phyloP scores from a whole-genome alignment of 2,113 vertebrate genomes.

The Aspidoscelis tigris region DNA sequence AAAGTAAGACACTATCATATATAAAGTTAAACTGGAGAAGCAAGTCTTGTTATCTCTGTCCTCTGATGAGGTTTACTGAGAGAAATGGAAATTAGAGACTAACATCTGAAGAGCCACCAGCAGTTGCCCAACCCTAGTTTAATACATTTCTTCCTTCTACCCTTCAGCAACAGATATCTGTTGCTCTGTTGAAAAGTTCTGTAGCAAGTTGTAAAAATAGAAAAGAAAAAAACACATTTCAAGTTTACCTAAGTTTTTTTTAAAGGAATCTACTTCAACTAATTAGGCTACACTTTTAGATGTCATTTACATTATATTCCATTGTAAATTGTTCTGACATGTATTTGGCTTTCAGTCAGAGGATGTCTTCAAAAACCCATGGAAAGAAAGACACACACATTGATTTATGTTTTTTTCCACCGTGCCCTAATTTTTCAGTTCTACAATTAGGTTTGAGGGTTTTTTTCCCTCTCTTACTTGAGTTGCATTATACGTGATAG shows the following conservation, averaged over 20 bases:
- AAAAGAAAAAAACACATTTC: neutral
- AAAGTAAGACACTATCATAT: neutral
- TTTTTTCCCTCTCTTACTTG: neutral
- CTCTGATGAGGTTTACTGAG: neutral
- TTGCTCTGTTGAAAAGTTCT: neutral
- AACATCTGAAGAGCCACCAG: neutral
- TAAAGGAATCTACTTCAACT: neutral
- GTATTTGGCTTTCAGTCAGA: conserved; percentile 30
- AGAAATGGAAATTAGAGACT: neutral
- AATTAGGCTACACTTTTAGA: conserved; percentile 12
- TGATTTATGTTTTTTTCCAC: conserved; percentile 24
- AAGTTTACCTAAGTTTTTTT: conserved; percentile 16
- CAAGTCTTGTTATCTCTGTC: neutral
- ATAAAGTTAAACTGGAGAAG: neutral
- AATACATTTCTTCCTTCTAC: neutral
- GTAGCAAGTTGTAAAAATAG: conserved; percentile 1
- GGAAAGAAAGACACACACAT: neutral
- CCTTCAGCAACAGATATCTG: neutral
- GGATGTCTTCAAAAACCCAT: neutral
- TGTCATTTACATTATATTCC: conserved; percentile 1
- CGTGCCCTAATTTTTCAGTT: conserved; percentile 8
- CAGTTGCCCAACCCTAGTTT: neutral
- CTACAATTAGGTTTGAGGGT: neutral
- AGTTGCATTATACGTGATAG: neutral
- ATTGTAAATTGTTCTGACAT: conserved; percentile 29